Conservation (phyloP, 2,113 vertebrate genomes). For the Felis chaus region DNA sequence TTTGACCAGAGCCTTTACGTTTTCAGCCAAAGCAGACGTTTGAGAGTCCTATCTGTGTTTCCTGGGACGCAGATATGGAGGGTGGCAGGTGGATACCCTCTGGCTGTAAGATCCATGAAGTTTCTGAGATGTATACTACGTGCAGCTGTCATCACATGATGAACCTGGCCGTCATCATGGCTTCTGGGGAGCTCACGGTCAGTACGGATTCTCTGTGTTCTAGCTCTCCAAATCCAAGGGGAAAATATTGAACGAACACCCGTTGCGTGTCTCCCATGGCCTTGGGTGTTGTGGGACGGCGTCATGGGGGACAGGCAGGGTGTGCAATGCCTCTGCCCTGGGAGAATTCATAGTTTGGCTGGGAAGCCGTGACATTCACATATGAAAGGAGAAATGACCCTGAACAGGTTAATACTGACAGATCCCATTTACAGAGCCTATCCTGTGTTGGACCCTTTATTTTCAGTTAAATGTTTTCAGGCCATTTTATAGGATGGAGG, state of each 20-base stretch:
- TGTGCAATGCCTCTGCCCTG: not conserved
- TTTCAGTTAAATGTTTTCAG: not conserved
- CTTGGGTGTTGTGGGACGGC: not conserved
- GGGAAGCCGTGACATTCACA: not conserved
- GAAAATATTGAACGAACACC: not conserved
- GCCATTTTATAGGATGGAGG: not conserved
- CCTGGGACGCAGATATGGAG: constrained; percentile 74
- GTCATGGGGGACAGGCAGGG: not conserved
- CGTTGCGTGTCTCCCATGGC: not conserved
- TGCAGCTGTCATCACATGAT: constrained; percentile 86
- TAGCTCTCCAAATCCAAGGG: not conserved
- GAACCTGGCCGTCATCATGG: constrained; percentile 88
- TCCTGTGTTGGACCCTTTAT: not conserved
- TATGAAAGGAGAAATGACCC: not conserved
- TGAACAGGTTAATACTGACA: not conserved
- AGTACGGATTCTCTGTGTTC: not conserved
- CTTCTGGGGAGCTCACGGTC: constrained; percentile 80
- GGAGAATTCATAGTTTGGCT: not conserved
- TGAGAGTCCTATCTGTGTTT: constrained; percentile 79
- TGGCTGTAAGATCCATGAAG: constrained; percentile 76
- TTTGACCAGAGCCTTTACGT: not conserved
- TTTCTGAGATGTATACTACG: constrained; percentile 72
- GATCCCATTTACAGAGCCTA: not conserved
- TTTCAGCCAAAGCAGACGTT: constrained; percentile 54
- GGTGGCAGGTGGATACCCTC: constrained; percentile 79